Percentiles rank a stretch among this genome's conserved stretches.
Conservation (phyloP, 2,888 invertebrate genomes). For the Hemaris fuciformis region DNA sequence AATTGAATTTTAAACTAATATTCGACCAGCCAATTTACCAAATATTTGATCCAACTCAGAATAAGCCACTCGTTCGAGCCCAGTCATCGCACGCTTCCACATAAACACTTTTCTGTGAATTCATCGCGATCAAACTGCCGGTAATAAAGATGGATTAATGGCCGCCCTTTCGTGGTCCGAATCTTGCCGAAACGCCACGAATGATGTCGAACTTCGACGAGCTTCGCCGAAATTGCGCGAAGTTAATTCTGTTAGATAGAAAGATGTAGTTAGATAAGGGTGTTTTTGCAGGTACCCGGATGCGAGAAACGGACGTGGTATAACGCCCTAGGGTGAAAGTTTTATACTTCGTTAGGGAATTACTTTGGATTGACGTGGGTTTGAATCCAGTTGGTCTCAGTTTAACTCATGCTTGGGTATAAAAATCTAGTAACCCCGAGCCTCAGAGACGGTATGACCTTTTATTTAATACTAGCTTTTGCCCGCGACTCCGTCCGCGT, state of each 20-base stretch:
- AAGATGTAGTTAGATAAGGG: neutral
- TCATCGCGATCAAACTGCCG: conserved; percentile 63
- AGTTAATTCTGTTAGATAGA: conserved; percentile 18
- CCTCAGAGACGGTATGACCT: too few relatives aligned
- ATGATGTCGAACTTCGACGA: conserved; percentile 24
- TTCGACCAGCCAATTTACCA: neutral
- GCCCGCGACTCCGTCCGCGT: too few relatives aligned
- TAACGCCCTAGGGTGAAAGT: too few relatives aligned
- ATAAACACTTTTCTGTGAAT: conserved; percentile 56
- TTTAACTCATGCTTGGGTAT: too few relatives aligned
- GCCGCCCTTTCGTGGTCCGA: conserved; percentile 29
- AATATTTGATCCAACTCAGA: neutral
- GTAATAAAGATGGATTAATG: conserved; percentile 77
- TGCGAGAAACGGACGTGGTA: too few relatives aligned
- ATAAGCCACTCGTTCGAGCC: conserved; percentile 31
- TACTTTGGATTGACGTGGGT: too few relatives aligned
- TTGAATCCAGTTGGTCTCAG: too few relatives aligned
- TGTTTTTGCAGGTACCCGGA: neutral
- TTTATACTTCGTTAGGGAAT: too few relatives aligned
- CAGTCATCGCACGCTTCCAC: conserved; percentile 53
- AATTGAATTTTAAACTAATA: too few relatives aligned
- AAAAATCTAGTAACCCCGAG: too few relatives aligned
- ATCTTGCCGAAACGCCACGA: conserved; percentile 14
- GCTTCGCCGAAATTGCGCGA: conserved; percentile 25
- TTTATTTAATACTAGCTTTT: too few relatives aligned